Conservation (phyloP, 2,888 invertebrate species). For the Hyppa rectilinea region DNA sequence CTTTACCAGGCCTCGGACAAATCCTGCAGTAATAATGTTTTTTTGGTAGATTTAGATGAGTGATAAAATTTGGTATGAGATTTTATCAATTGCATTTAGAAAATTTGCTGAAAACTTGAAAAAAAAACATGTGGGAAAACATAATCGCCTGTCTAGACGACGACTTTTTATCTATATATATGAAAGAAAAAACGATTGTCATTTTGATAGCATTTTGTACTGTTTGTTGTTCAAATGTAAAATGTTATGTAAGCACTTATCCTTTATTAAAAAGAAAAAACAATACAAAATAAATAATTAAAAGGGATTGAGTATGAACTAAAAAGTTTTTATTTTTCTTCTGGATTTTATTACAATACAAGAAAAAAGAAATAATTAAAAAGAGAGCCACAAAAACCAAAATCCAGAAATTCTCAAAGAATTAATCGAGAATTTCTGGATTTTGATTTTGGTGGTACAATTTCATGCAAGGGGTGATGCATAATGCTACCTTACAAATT, state of each 20-base stretch:
- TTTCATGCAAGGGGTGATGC: constrained; percentile 51
- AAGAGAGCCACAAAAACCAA: too few species aligned
- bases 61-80: too few species aligned
- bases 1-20: too few species aligned
- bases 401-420: too few species aligned
- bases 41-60: too few species aligned
- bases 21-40: too few species aligned
- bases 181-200: constrained; percentile 23
- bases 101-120: constrained; percentile 5
- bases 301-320: constrained; percentile 10
- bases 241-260: too few species aligned
- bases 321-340: neutral
- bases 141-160: constrained; percentile 20
- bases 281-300: neutral
- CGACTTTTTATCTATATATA: constrained; percentile 23
- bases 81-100: too few species aligned
- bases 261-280: too few species aligned
- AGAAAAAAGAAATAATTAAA: neutral
- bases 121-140: constrained; percentile 22
- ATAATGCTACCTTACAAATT: constrained; percentile 56
- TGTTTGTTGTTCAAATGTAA: constrained; percentile 8
- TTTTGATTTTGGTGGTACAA: constrained; percentile 46
- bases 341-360: neutral
- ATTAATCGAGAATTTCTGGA: constrained; percentile 18
- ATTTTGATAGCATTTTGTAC: constrained; percentile 26